Conservation (phyloP, 2,797 vertebrate genomes). For the Gallinago nigripennis region DNA sequence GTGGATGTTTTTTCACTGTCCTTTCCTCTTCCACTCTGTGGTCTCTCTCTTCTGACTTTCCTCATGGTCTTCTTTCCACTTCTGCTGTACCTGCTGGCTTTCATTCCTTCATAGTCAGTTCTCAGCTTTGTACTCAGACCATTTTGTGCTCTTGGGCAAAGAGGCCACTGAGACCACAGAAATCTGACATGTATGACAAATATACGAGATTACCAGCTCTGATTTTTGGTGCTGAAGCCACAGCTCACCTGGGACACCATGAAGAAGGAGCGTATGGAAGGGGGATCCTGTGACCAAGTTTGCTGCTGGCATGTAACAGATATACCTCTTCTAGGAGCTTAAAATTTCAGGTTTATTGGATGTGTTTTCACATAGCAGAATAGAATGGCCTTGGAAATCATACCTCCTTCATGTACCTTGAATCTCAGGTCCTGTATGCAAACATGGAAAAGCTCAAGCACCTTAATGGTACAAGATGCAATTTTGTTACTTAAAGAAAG, state of each 20-base stretch:
- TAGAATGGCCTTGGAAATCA: not conserved
- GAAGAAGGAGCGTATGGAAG: not conserved
- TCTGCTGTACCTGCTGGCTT: not conserved
- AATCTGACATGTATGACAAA: not conserved
- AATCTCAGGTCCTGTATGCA: not conserved
- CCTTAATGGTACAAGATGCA: not conserved
- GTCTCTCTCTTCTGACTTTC: not conserved
- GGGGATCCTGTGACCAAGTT: not conserved
- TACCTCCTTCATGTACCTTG: rapidly evolving
- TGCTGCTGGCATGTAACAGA: rapidly evolving
- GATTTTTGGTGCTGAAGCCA: not conserved
- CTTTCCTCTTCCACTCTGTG: not conserved
- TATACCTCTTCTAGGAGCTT: not conserved
- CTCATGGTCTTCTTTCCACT: not conserved
- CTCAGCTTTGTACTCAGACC: not conserved
- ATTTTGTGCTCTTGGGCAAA: not conserved
- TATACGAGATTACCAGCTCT: not conserved
- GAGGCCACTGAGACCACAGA: not conserved
- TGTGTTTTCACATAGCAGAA: not conserved
- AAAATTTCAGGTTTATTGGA: not conserved
- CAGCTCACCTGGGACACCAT: not conserved
- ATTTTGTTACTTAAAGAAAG: not conserved
- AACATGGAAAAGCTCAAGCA: not conserved
- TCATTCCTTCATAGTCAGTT: not conserved
- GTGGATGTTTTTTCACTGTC: not conserved